phyloP scores from a whole-genome alignment of 2,888 invertebrate genomes.

The Drosophila ustulata region DNA sequence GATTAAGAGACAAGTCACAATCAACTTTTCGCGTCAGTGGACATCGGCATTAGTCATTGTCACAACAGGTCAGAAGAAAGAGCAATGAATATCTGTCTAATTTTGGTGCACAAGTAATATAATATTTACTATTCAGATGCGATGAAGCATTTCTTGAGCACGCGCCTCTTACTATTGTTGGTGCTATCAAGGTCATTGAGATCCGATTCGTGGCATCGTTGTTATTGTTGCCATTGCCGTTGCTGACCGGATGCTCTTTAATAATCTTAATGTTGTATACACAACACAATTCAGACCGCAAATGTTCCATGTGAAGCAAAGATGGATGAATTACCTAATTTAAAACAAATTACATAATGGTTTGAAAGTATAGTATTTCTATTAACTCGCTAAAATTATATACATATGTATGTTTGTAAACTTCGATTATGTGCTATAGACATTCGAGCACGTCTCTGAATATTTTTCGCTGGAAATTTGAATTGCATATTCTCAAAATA shows the following conservation, averaged over 20 bases:
- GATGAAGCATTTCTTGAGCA: slow-evolving; percentile 40
- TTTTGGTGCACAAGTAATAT: slow-evolving; percentile 3
- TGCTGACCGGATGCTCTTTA: slow-evolving; percentile 40
- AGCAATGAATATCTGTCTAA: slow-evolving; percentile 8
- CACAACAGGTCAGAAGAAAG: slow-evolving; percentile 3
- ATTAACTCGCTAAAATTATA: not conserved
- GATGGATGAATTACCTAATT: not conserved
- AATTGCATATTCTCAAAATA: not conserved
- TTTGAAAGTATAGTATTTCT: not conserved
- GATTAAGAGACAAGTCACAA: slow-evolving; percentile 56
- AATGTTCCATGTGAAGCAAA: not conserved
- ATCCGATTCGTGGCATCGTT: slow-evolving; percentile 16
- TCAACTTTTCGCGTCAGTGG: slow-evolving; percentile 43
- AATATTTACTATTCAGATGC: slow-evolving; percentile 23
- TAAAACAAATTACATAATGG: not conserved
- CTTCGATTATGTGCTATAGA: too few species aligned
- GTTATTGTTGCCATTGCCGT: slow-evolving; percentile 5
- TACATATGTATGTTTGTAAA: too few species aligned
- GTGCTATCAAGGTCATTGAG: slow-evolving; percentile 44
- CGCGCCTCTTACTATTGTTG: slow-evolving; percentile 11
- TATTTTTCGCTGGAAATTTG: not conserved
- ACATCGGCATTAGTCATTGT: slow-evolving; percentile 43
- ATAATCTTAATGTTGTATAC: slow-evolving; percentile 14
- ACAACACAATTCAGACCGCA: slow-evolving; percentile 6
- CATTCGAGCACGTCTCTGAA: not conserved